phyloP scores from a whole-genome alignment of 1,140 invertebrate species.

The Scylla paramamosain region DNA sequence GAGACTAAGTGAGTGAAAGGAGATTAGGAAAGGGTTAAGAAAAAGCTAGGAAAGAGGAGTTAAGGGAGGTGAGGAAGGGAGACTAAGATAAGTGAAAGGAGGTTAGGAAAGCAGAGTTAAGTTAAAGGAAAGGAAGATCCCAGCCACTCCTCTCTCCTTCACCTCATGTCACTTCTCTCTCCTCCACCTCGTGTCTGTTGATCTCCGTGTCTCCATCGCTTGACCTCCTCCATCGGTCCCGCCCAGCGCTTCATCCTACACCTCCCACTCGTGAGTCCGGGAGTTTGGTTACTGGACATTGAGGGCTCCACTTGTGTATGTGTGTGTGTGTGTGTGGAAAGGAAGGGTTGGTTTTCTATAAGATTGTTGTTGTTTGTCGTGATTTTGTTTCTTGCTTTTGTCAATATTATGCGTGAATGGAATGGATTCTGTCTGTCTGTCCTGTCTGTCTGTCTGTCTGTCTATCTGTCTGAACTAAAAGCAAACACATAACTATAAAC shows the following conservation, averaged over 20 bases:
- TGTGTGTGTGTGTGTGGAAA: background rate
- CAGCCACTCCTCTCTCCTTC: background rate
- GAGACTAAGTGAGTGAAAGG: too few species aligned
- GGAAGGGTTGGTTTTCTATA: too few species aligned
- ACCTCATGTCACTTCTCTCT: background rate
- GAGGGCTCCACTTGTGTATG: background rate
- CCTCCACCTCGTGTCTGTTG: background rate
- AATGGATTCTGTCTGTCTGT: too few species aligned
- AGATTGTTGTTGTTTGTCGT: too few species aligned
- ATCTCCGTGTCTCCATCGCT: background rate
- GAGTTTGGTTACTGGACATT: background rate
- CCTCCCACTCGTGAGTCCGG: background rate
- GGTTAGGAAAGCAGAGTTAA: background rate
- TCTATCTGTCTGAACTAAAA: too few species aligned
- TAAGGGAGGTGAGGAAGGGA: background rate
- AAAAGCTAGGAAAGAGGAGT: background rate
- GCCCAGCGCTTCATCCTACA: background rate
- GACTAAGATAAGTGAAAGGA: too few species aligned
- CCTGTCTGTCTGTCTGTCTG: too few species aligned
- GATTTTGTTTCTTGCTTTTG: too few species aligned
- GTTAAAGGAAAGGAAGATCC: too few species aligned
- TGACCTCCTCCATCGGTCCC: background rate
- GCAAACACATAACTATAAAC: too few species aligned
- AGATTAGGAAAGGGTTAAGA: background rate
- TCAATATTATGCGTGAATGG: too few species aligned